Percentiles rank a stretch among this genome's conserved stretches.
These are phyloP conservation scores for Gambelia wislizenii DNA, from an alignment of 2,797 vertebrate species.

Conservation along the genomic window DNA sequence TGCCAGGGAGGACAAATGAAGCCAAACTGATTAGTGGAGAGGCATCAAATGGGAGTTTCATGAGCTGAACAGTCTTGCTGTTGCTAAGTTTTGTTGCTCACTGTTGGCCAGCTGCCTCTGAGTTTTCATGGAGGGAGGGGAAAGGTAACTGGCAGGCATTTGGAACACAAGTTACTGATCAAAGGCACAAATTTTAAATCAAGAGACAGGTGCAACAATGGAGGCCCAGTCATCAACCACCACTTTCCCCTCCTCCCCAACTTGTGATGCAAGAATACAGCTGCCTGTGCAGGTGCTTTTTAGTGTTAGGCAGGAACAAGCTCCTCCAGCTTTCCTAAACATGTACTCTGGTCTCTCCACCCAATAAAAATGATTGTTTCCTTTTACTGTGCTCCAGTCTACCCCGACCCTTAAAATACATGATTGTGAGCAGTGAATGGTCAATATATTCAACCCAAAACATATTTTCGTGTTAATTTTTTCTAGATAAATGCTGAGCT, in stretches of 20 bases:
- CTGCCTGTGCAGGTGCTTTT: not conserved
- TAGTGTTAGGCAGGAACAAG: not conserved
- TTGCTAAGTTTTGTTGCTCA: not conserved
- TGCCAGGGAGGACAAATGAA: not conserved
- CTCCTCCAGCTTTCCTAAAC: not conserved
- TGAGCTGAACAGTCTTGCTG: not conserved
- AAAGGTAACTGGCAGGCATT: not conserved
- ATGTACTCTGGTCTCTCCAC: not conserved
- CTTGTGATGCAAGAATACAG: not conserved
- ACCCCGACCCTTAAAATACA: no score
- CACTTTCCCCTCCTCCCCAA: not conserved
- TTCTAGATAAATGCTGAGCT: not conserved
- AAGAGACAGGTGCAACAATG: not conserved
- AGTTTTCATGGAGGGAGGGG: not conserved
- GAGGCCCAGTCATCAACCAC: not conserved
- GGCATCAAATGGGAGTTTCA: not conserved
- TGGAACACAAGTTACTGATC: not conserved
- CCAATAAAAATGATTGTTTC: not conserved
- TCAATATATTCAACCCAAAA: not conserved
- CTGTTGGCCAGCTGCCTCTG: not conserved
- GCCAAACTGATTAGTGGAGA: not conserved
- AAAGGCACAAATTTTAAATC: not conserved
- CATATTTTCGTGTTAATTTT: not conserved
- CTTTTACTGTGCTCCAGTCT: not conserved
- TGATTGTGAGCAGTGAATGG: not conserved